phyloP scores from a whole-genome alignment of 2,888 invertebrate genomes.

The Calliphora vomitoria region DNA sequence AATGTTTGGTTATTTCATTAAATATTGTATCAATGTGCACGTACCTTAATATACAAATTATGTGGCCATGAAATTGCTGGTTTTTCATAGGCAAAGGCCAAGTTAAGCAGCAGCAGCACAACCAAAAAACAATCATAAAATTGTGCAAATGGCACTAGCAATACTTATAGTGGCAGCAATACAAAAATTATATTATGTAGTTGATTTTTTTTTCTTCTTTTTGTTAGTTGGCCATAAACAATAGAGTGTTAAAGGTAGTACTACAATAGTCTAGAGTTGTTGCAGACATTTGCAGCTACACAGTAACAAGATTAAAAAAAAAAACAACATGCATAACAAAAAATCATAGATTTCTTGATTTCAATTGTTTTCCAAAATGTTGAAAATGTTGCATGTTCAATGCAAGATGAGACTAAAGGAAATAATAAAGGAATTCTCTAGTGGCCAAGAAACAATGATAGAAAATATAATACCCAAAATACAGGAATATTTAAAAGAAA shows the following conservation, averaged over 20 bases:
- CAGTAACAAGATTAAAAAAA: conserved; percentile 27
- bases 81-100: conserved; percentile 56
- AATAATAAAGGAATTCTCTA: conserved; percentile 45
- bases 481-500: conserved; percentile 8
- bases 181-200: conserved; percentile 9
- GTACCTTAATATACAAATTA: conserved; percentile 47
- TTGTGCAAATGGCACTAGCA: conserved; percentile 51
- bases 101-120: conserved; percentile 40
- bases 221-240: conserved; percentile 50
- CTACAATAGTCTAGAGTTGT: not conserved
- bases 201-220: not conserved
- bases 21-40: not conserved
- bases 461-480: conserved; percentile 28
- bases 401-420: not conserved
- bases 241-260: conserved; percentile 56
- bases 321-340: conserved; percentile 10
- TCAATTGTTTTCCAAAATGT: conserved; percentile 63
- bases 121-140: conserved; percentile 32
- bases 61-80: conserved; percentile 60
- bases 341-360: conserved; percentile 60
- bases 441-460: conserved; percentile 51
- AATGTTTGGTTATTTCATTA: too few relatives aligned
- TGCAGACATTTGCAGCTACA: conserved; percentile 13
- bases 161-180: conserved; percentile 35
- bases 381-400: conserved; percentile 25